A percentile compares a stretch with the other conserved stretches of the same genome.
Evolutionary conservation across 2,888 invertebrate species (phyloP).

Genomic region (Sphaeridia pumilis): DNA sequence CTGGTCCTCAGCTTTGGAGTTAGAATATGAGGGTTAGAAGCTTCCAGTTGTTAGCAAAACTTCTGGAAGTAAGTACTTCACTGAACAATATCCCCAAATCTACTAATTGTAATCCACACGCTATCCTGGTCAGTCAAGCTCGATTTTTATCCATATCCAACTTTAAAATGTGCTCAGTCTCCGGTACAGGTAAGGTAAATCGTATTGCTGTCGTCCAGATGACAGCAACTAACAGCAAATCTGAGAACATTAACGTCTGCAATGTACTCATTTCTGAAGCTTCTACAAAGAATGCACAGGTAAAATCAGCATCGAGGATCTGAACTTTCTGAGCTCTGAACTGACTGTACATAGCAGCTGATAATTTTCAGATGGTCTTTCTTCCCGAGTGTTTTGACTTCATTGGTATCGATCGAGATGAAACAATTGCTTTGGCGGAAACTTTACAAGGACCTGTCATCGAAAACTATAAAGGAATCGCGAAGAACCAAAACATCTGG

Average conservation of each 20-base stretch:
- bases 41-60: too few species aligned
- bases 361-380: conserved; percentile 79
- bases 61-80: too few species aligned
- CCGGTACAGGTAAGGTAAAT: background rate
- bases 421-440: conserved; percentile 59
- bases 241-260: conserved; percentile 56
- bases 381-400: conserved; percentile 94
- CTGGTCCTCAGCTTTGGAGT: too few species aligned
- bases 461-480: conserved; percentile 57
- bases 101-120: too few species aligned
- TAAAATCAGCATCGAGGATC: too few species aligned
- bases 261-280: conserved; percentile 55
- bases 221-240: conserved; percentile 61
- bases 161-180: background rate
- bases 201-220: conserved; percentile 61
- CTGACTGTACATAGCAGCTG: too few species aligned
- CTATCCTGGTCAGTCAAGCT: too few species aligned
- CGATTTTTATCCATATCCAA: too few species aligned
- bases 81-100: too few species aligned
- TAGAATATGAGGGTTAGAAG: too few species aligned
- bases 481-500: conserved; percentile 65
- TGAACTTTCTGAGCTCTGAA: too few species aligned
- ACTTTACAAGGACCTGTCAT: conserved; percentile 59
- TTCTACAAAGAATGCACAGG: conserved; percentile 51
- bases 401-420: conserved; percentile 59